Percentiles rank a stretch among this genome's conserved stretches.
Evolutionary conservation across 2,888 invertebrate species (phyloP).

Genomic region (Catocala nupta): DNA sequence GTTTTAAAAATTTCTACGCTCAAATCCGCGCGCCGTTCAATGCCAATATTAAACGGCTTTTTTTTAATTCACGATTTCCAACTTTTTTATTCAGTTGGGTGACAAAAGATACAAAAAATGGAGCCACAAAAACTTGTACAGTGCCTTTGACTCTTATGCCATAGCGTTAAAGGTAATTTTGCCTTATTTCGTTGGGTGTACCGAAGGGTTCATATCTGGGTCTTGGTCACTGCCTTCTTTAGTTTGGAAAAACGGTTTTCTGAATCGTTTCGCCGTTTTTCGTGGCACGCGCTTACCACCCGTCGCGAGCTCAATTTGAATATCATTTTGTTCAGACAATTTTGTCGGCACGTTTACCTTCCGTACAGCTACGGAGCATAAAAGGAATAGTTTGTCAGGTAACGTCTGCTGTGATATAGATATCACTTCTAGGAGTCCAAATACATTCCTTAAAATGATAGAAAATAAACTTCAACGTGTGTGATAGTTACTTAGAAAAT

Average conservation of each 20-base stretch:
- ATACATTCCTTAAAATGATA: too few species aligned
- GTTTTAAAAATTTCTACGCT: conserved; percentile 75
- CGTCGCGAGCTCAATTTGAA: conserved; percentile 66
- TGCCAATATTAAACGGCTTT: conserved; percentile 83
- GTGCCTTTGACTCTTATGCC: conserved; percentile 51
- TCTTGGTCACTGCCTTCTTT: conserved; percentile 77
- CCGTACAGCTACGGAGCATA: neutral
- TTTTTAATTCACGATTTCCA: conserved; percentile 84
- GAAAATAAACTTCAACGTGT: too few species aligned
- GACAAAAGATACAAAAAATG: conserved; percentile 78
- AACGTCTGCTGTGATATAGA: neutral
- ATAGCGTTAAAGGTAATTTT: conserved; percentile 57
- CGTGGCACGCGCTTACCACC: conserved; percentile 70
- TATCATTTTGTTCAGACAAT: conserved; percentile 41
- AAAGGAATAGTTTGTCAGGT: conserved; percentile 9
- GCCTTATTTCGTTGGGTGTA: conserved; percentile 35
- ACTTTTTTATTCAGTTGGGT: conserved; percentile 80
- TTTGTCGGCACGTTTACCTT: conserved; percentile 25
- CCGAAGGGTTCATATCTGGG: conserved; percentile 63
- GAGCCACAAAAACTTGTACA: conserved; percentile 45
- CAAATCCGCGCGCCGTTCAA: conserved; percentile 76
- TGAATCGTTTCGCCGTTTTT: conserved; percentile 67
- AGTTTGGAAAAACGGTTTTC: conserved; percentile 69
- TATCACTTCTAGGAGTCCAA: too few species aligned
- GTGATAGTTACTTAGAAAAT: too few species aligned